phyloP scores from a whole-genome alignment of 2,888 invertebrate genomes.

The Sarcophaga caerulescens region DNA sequence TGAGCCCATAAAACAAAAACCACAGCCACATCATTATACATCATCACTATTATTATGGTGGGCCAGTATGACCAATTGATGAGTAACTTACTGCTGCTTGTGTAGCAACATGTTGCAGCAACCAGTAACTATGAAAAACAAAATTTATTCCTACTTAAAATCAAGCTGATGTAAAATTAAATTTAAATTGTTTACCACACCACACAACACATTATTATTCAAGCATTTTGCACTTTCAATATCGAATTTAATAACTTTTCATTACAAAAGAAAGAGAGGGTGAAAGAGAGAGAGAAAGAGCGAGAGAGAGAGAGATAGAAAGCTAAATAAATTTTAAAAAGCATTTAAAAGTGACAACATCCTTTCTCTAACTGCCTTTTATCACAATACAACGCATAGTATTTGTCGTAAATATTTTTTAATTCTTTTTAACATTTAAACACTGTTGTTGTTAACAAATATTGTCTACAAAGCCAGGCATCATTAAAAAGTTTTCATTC shows the following conservation, averaged over 20 bases:
- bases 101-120: constrained; percentile 1
- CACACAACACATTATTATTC: neutral
- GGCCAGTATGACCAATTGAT: neutral
- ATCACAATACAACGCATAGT: neutral
- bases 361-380: neutral
- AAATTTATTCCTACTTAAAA: constrained; percentile 2
- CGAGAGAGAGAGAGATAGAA: too few relatives aligned
- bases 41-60: neutral
- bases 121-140: neutral
- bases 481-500: too few relatives aligned
- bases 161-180: neutral
- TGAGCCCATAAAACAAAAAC: too few relatives aligned
- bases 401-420: neutral
- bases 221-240: too few relatives aligned
- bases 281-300: too few relatives aligned
- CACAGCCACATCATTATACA: too few relatives aligned
- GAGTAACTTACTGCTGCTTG: neutral
- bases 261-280: too few relatives aligned
- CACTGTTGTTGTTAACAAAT: neutral
- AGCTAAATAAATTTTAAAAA: too few relatives aligned
- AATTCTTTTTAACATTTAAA: neutral
- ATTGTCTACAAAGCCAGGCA: too few relatives aligned
- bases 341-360: too few relatives aligned
- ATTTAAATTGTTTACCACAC: constrained; percentile 3
- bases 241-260: too few relatives aligned